Conservation (phyloP, 2,888 invertebrate genomes). For the Pristionchus maxplancki region DNA sequence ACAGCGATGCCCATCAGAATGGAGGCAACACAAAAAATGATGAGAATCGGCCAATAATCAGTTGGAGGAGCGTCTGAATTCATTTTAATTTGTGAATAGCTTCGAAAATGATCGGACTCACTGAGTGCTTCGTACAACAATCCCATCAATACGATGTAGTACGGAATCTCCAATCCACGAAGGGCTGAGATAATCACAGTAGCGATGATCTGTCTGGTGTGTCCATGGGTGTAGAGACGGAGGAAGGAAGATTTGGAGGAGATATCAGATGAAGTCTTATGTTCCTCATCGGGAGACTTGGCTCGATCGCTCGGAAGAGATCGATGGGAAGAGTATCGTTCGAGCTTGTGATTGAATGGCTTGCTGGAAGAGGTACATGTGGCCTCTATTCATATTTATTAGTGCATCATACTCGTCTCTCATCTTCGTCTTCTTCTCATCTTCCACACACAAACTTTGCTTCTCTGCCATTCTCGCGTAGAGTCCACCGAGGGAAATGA, state of each 20-base stretch:
- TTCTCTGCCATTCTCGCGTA: constrained; percentile 38
- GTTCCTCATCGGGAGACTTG: background rate
- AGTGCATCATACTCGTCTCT: background rate
- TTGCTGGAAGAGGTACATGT: background rate
- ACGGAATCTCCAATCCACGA: constrained; percentile 23
- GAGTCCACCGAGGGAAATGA: background rate
- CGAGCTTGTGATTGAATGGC: constrained; percentile 12
- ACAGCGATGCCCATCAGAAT: background rate
- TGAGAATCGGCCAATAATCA: constrained; percentile 16
- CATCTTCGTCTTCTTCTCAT: background rate
- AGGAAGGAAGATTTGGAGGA: background rate
- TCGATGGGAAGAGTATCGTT: background rate
- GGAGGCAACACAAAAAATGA: background rate
- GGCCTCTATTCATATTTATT: background rate
- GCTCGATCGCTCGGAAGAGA: background rate
- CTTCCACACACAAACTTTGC: constrained; percentile 31
- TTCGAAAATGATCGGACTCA: background rate
- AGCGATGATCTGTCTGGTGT: background rate
- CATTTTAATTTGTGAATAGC: background rate
- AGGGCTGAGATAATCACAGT: constrained; percentile 14
- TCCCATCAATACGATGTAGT: background rate
- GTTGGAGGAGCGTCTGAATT: constrained; percentile 18
- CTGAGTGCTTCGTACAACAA: constrained; percentile 22
- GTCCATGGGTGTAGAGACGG: constrained; percentile 21
- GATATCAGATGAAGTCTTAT: background rate